Conservation (phyloP, 2,888 invertebrate species). For the Nemotelus pantherinus region DNA sequence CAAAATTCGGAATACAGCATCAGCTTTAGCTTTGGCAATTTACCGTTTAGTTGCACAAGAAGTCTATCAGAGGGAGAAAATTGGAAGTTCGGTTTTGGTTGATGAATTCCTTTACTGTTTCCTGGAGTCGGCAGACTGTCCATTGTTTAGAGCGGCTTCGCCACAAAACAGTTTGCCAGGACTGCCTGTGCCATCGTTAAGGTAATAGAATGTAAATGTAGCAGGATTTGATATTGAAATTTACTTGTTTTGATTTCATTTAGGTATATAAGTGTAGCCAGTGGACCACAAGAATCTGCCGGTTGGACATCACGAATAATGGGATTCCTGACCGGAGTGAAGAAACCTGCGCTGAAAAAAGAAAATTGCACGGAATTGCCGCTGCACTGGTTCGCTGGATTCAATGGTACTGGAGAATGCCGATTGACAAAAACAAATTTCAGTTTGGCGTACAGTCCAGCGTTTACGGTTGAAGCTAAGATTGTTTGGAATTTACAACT, state of each 20-base stretch:
- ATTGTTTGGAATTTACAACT: neutral
- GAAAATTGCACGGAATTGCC: constrained; percentile 66
- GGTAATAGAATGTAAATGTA: constrained; percentile 53
- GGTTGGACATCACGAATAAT: constrained; percentile 63
- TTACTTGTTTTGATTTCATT: neutral
- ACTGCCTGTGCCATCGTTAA: constrained; percentile 60
- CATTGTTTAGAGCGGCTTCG: constrained; percentile 70
- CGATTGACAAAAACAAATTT: constrained; percentile 78
- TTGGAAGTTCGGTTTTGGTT: constrained; percentile 63
- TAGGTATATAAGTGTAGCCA: constrained; percentile 63
- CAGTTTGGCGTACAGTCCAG: constrained; percentile 83
- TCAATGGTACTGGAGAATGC: constrained; percentile 75
- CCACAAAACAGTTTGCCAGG: constrained; percentile 66
- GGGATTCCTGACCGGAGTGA: constrained; percentile 59
- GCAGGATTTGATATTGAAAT: constrained; percentile 25
- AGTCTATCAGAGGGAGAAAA: constrained; percentile 58
- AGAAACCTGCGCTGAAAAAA: constrained; percentile 56
- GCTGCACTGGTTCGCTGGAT: constrained; percentile 73
- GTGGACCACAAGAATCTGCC: constrained; percentile 60
- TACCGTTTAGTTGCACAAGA: constrained; percentile 70
- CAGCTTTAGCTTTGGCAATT: constrained; percentile 72
- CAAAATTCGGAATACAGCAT: constrained; percentile 73
- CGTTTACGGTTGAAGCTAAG: constrained; percentile 77
- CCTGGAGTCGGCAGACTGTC: constrained; percentile 76
- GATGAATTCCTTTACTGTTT: constrained; percentile 84